Base-by-base conservation (phyloP, 2,888 invertebrate genomes). In the Hoplodrina blanda region DNA sequence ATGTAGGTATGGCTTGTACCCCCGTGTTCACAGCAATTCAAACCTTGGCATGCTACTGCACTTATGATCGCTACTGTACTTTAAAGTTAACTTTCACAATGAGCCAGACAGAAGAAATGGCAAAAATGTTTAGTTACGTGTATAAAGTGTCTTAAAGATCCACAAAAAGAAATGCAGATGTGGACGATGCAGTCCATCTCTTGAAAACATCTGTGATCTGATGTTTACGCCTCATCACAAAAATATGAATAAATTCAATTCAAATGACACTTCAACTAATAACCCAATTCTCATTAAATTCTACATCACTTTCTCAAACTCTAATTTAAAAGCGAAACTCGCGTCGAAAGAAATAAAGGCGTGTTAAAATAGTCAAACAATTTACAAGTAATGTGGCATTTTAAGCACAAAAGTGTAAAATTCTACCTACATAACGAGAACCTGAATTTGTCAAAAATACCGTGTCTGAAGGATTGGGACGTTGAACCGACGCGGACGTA, bases 401-500 rank as follows among this genome's bases (percentile, higher is more conserved):
- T 70, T 60, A 64, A 70, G 54, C 72, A 69, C 64, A 63, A 61
- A 72, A 60, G 66, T 73, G 61, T 71, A 71, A 74, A 59, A 66
- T 65, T 65, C 59, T 59, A 69, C 20, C 53, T 54, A 55, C 49
- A n/a, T 59, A 69, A 70, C 59, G 62, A 79, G 68, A 80, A 78
- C 60, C 54, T 63, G 74, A 82, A 81, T 83, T 83, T 79, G 80
- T 76, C 80, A 84, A 87, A 86, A 84, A 85, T 83, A 84, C 71
- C 77, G 65, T 78, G 75, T 79, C 72, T 71, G 83, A 78, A 86
- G 85, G 81, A 82, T 78, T 88, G 91, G 94, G 88, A 91, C 94
- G 90, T 93, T 94, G 94, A 95, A 94, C 95, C 90, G 82, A 90
- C 89, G 89, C 95, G 89, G 82, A 90, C 89, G 89, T 88, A 89